phyloP scores from a whole-genome alignment of 2,113 vertebrate genomes.

The Corythaeola cristata region DNA sequence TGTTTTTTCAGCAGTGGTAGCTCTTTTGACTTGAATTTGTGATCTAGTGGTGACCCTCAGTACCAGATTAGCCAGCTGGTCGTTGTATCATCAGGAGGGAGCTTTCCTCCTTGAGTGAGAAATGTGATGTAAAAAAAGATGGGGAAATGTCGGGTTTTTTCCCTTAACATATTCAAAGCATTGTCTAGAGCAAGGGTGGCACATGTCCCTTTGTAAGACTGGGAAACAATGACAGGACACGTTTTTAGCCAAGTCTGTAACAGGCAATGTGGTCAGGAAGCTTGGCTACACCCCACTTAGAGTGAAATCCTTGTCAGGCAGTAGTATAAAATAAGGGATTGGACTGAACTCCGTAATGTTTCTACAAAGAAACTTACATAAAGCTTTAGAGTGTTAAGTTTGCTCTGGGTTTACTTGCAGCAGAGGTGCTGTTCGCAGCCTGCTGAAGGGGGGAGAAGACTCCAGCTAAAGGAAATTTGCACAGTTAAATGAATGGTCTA shows the following conservation, averaged over 20 bases:
- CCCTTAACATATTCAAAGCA: not conserved
- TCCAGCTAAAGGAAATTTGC: constrained; percentile 34
- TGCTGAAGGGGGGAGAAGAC: constrained; percentile 12
- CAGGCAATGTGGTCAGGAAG: not conserved
- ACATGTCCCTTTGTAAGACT: not conserved
- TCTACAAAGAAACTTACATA: not conserved
- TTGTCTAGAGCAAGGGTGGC: not conserved
- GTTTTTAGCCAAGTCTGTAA: not conserved
- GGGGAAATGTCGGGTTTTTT: not conserved
- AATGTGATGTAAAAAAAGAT: not conserved
- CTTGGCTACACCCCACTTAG: not conserved
- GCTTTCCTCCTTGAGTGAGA: not conserved
- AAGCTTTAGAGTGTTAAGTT: not conserved
- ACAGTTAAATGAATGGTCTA: constrained; percentile 47
- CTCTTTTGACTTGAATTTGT: not conserved
- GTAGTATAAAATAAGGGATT: not conserved
- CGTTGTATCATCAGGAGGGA: not conserved
- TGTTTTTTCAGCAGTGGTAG: not conserved
- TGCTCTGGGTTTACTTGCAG: not conserved
- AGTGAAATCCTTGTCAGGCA: not conserved
- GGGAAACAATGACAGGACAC: fast-evolving
- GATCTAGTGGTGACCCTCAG: not conserved
- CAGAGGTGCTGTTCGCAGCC: not conserved
- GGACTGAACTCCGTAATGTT: not conserved
- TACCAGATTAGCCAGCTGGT: not conserved